Conservation (phyloP, 1,140 invertebrate species). For the Papilio xuthus region DNA sequence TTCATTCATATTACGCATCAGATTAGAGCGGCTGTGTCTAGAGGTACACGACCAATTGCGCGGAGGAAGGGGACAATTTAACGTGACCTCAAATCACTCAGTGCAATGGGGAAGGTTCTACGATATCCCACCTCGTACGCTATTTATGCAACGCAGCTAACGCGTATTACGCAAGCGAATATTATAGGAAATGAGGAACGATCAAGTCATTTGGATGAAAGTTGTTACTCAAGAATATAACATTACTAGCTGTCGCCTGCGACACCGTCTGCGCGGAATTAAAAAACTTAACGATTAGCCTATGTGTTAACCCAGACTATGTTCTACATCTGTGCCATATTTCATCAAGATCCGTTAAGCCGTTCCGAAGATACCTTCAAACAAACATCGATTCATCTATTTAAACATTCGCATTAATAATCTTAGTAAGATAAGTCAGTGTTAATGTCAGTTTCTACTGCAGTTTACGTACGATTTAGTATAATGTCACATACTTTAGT, state of each 20-base stretch:
- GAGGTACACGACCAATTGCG: slow-evolving; percentile 65
- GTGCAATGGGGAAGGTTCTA: slow-evolving; percentile 74
- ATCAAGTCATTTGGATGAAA: slow-evolving; percentile 10
- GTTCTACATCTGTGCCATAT: too few relatives aligned
- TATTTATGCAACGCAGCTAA: slow-evolving; percentile 53
- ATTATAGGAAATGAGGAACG: slow-evolving; percentile 20
- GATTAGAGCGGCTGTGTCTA: slow-evolving; percentile 62
- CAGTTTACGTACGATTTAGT: neutral
- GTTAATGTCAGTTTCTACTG: neutral
- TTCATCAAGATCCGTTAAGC: too few relatives aligned
- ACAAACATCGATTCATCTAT: too few relatives aligned
- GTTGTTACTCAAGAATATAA: neutral
- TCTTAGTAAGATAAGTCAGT: too few relatives aligned
- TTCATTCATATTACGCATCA: slow-evolving; percentile 59
- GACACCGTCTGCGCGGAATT: too few relatives aligned
- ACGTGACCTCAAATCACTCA: slow-evolving; percentile 77
- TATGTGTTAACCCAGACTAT: too few relatives aligned
- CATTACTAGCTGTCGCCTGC: too few relatives aligned
- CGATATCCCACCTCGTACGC: slow-evolving; percentile 62
- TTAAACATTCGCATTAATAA: too few relatives aligned
- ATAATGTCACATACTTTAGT: neutral
- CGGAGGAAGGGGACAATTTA: slow-evolving; percentile 77
- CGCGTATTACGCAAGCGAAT: slow-evolving; percentile 28
- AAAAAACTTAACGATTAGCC: too few relatives aligned
- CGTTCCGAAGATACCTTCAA: too few relatives aligned